A percentile compares a stretch with the other conserved stretches of the same genome.
Conservation (phyloP, 2,888 invertebrate species). For the Halictus ligatus region DNA sequence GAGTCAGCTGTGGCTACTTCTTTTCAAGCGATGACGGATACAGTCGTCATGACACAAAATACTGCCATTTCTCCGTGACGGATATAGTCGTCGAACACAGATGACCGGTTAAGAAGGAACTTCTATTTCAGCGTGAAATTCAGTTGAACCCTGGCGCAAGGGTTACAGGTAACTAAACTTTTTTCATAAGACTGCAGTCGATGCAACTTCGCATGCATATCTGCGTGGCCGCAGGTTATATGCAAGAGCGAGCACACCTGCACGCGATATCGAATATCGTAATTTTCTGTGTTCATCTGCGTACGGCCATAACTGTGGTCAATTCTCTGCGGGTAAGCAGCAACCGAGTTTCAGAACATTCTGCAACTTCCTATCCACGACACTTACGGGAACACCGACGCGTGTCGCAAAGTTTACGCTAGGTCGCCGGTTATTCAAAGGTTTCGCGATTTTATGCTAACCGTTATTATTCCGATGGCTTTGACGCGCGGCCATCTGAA, state of each 20-base stretch:
- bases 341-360: slow-evolving; percentile 52
- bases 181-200: background rate
- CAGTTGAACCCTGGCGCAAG: background rate
- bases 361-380: slow-evolving; percentile 57
- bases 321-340: slow-evolving; percentile 46
- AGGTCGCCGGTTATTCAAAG: slow-evolving; percentile 25
- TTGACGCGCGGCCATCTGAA: background rate
- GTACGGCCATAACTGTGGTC: slow-evolving; percentile 50
- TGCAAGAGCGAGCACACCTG: slow-evolving; percentile 25
- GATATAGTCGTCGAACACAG: too few relatives aligned
- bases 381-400: slow-evolving; percentile 45
- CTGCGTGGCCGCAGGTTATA: background rate
- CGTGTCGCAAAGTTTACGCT: slow-evolving; percentile 47
- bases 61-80: too few relatives aligned
- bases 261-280: slow-evolving; percentile 41
- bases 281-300: slow-evolving; percentile 57
- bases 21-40: too few relatives aligned
- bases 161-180: slow-evolving; percentile 1
- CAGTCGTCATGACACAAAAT: too few relatives aligned
- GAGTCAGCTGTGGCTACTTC: too few relatives aligned
- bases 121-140: background rate
- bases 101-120: background rate
- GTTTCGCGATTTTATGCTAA: slow-evolving; percentile 40
- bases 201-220: background rate
- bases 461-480: slow-evolving; percentile 30